phyloP scores from a whole-genome alignment of 2,888 invertebrate species.

The Oligia latruncula region DNA sequence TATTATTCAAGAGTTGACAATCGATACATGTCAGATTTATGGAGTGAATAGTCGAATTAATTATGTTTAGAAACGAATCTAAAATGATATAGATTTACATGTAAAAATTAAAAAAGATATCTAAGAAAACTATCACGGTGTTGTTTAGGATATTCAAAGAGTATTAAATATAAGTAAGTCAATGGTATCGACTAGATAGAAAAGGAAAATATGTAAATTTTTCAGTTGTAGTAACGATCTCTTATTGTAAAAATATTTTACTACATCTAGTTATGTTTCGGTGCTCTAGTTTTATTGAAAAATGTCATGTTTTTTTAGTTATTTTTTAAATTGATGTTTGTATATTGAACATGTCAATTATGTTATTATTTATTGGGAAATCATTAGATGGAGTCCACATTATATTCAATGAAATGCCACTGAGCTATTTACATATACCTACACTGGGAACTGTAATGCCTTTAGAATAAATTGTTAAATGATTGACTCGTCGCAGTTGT shows the following conservation, averaged over 20 bases:
- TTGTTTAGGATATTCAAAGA: constrained; percentile 66
- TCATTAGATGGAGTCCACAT: constrained; percentile 49
- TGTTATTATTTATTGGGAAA: constrained; percentile 64
- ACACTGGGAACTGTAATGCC: constrained; percentile 41
- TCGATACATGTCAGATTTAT: constrained; percentile 53
- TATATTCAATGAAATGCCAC: constrained; percentile 50
- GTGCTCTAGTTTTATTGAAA: constrained; percentile 70
- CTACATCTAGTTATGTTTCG: constrained; percentile 68
- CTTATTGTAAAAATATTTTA: constrained; percentile 71
- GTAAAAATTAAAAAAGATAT: constrained; percentile 44
- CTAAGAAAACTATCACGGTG: constrained; percentile 56
- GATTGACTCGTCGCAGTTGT: constrained; percentile 53
- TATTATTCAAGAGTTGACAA: not conserved
- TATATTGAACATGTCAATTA: constrained; percentile 65
- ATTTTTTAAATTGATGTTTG: constrained; percentile 60
- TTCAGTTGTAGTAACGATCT: constrained; percentile 69
- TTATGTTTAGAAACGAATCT: constrained; percentile 62
- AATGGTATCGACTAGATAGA: constrained; percentile 53
- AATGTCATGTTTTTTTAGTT: constrained; percentile 59
- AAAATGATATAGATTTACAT: constrained; percentile 53
- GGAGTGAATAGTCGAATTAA: constrained; percentile 60
- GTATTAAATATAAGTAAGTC: constrained; percentile 65
- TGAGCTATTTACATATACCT: constrained; percentile 52
- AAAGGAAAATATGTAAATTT: constrained; percentile 61
- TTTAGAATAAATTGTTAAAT: constrained; percentile 41